A percentile compares a stretch with the other conserved stretches of the same genome.
Evolutionary conservation across 2,797 vertebrate species (phyloP).

Genomic region (Eulemur rubriventer): DNA sequence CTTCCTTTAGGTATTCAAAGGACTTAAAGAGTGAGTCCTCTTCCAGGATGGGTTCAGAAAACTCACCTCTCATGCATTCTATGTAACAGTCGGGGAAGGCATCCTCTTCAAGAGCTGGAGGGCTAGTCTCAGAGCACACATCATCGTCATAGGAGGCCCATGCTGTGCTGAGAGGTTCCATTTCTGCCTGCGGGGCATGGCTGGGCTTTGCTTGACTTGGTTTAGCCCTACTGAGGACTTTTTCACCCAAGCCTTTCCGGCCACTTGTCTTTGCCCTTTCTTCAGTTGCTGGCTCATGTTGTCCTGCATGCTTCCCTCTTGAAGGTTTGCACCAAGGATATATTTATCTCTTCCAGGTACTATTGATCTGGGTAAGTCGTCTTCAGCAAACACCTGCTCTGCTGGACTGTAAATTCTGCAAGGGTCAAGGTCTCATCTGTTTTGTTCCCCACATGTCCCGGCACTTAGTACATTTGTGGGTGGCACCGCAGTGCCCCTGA

Average conservation of each 20-base stretch:
- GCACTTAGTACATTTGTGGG: too few relatives aligned
- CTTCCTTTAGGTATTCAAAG: not conserved
- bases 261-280: not conserved
- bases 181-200: not conserved
- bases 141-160: fast-evolving
- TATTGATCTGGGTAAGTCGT: not conserved
- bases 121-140: not conserved
- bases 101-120: not conserved
- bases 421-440: not conserved
- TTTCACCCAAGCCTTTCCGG: not conserved
- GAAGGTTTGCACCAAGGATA: not conserved
- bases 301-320: not conserved
- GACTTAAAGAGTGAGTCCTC: conserved; percentile 29
- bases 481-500: too few relatives aligned
- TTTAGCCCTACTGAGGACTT: fast-evolving
- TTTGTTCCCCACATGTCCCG: too few relatives aligned
- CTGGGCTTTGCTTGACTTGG: fast-evolving
- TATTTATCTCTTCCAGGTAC: not conserved
- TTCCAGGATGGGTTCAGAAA: conserved; percentile 26
- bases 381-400: conserved; percentile 28
- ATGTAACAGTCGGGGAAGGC: conserved; percentile 46
- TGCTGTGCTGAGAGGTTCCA: fast-evolving
- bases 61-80: conserved; percentile 64
- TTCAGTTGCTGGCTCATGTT: not conserved
- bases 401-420: not conserved